Conservation (phyloP, 92 coral and sea anemone species). For the Parazoanthus darwini region DNA sequence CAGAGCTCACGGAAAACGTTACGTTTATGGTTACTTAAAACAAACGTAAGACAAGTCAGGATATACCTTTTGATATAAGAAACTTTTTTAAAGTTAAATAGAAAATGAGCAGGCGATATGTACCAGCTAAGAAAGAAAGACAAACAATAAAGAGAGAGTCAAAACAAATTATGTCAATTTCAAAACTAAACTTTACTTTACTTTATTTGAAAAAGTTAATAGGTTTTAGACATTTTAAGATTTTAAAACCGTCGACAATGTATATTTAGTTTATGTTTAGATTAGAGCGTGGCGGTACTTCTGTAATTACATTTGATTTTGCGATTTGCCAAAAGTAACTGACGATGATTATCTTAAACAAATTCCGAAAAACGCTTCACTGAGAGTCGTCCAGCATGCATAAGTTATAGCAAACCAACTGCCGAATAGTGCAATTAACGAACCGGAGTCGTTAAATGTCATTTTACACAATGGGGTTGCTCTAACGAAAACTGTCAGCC, state of each 20-base stretch:
- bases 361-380: neutral
- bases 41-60: neutral
- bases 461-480: neutral
- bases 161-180: neutral
- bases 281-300: neutral
- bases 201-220: neutral
- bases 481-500: neutral
- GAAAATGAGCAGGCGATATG: neutral
- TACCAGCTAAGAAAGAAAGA: neutral
- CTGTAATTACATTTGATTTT: neutral
- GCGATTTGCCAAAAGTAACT: neutral
- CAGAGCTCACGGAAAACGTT: constrained; percentile 5
- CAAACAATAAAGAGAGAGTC: neutral
- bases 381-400: neutral
- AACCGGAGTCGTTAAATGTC: constrained; percentile 1
- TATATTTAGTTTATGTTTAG: neutral
- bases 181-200: neutral
- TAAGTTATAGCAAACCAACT: neutral
- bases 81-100: neutral
- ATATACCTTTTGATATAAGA: neutral
- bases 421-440: neutral
- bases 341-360: neutral
- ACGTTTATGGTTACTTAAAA: neutral
- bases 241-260: neutral
- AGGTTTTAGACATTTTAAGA: neutral